Evolutionary conservation across 1,140 invertebrate species (phyloP).

Genomic region (Drusus annulatus): DNA sequence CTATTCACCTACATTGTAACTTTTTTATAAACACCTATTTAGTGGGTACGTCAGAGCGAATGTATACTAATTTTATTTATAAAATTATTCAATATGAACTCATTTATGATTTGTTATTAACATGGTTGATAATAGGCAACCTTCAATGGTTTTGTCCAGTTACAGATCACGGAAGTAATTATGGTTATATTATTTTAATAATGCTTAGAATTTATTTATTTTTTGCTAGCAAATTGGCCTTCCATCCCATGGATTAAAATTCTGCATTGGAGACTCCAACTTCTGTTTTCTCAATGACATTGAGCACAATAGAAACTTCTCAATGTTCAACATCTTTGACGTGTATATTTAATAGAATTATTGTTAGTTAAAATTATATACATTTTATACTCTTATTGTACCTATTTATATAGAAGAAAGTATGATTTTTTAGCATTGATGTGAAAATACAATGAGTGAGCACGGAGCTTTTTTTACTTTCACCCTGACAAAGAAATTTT

Average conservation of each 20-base stretch:
- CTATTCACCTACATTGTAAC: no score
- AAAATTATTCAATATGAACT: no score
- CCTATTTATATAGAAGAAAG: conserved; percentile 2
- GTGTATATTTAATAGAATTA: neutral
- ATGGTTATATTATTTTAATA: neutral
- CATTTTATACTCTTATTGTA: conserved; percentile 39
- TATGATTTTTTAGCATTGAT: conserved; percentile 19
- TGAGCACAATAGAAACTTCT: conserved; percentile 13
- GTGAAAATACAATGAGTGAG: neutral
- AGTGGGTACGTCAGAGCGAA: no score
- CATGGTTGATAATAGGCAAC: neutral
- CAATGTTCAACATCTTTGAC: conserved; percentile 9
- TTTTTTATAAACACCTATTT: no score
- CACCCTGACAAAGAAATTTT: no score
- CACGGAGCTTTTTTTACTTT: no score
- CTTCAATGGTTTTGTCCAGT: neutral
- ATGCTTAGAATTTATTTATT: neutral
- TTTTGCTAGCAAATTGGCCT: neutral
- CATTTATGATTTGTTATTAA: neutral
- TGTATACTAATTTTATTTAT: no score
- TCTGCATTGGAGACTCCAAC: neutral
- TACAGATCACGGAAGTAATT: neutral
- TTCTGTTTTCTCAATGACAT: conserved; percentile 11
- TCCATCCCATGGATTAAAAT: neutral
- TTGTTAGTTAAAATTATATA: conserved; percentile 3